Evolutionary conservation across 2,113 vertebrate species (phyloP).

Genomic region (Silurus asotus): DNA sequence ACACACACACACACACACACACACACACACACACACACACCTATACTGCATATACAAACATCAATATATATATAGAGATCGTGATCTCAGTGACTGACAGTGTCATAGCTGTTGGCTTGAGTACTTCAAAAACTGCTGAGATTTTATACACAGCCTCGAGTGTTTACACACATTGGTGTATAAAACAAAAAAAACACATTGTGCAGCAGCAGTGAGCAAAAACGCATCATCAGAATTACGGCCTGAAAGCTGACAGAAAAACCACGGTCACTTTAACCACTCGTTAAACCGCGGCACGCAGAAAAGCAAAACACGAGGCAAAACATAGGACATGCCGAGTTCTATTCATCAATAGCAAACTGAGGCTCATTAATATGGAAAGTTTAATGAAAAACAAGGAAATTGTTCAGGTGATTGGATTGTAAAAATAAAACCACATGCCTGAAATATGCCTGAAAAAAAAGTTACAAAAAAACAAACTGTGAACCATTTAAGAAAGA

Average conservation of each 20-base stretch:
- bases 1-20: conserved; percentile 14
- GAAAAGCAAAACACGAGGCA: background rate
- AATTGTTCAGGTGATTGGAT: background rate
- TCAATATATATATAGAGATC: background rate
- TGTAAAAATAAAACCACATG: too few species aligned
- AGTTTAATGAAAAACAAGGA: background rate
- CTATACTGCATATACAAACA: background rate
- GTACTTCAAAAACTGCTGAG: background rate
- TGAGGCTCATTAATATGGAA: background rate
- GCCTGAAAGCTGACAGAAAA: too few species aligned
- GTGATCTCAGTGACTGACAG: background rate
- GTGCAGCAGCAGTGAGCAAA: background rate
- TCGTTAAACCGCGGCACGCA: too few species aligned
- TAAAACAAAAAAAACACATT: background rate
- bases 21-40: conserved; percentile 16
- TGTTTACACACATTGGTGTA: background rate
- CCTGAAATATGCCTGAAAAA: too few species aligned
- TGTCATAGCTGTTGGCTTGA: background rate
- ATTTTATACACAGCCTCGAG: background rate
- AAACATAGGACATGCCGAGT: background rate
- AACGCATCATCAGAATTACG: background rate
- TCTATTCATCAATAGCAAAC: background rate
- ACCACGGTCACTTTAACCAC: too few species aligned
- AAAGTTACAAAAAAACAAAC: too few species aligned
- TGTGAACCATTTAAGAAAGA: too few species aligned